Base-by-base conservation (phyloP, 2,888 invertebrate species). In the Caenorhabditis macrosperma region DNA sequence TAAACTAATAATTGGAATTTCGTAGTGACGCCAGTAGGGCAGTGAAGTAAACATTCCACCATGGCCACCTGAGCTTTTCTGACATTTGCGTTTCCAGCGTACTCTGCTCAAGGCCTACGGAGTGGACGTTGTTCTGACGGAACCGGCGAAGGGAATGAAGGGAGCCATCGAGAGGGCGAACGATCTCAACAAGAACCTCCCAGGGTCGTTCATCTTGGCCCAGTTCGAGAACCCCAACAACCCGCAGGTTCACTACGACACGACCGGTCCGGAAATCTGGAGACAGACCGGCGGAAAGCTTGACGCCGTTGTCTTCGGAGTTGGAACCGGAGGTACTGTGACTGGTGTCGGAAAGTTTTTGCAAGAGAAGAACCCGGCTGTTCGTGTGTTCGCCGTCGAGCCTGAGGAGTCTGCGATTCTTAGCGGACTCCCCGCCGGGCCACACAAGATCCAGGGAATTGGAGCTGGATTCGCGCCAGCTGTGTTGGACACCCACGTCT, bases 191-290 rank as follows among this genome's bases (percentile, higher is more conserved):
- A 59, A 82, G 17, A 85, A 77, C 59, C 83, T 89, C 28, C 88
- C 89, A 12, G 86, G 86, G 68, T 81, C 86, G 5, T 86, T 78
- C 71, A 85, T 89, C 35, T 82, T 89, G 9, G 88, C 87, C 17
- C 89, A 89, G 83, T 89, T 89, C 77, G 89, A 88, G 50, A 89
- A 90, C 74, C 83, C 84, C 0, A 85, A 83, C 67, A 89, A 90
- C 74, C 89, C 89, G 7, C 69, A 64, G 22, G 82, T 88, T 22
- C 89, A 90, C 80, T 88, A 89, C 61, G 67, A 85, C 20, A 90
- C 87, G 1, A 90, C 90, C 1, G 90, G 88, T 17, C 89, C 89
- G 5, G 90, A 90, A 75, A 90, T 90, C 33, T 90, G 89, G 88
- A 48, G 66, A 24, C 89, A 90, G 67, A 90, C 89, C 5, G 71